phyloP scores from a whole-genome alignment of 2,888 invertebrate genomes.

The Andrena haemorrhoa region DNA sequence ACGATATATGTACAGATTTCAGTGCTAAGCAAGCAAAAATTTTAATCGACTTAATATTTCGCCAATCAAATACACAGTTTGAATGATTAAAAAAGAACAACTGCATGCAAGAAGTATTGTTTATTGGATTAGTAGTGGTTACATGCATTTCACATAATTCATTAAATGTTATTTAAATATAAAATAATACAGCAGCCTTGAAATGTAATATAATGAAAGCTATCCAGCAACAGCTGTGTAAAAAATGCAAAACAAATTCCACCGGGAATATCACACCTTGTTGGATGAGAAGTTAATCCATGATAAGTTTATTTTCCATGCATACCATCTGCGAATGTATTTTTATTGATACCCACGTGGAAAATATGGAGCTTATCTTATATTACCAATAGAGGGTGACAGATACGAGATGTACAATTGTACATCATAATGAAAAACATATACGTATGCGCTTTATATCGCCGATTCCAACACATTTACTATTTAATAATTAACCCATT shows the following conservation, averaged over 20 bases:
- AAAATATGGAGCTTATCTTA: slow-evolving; percentile 23
- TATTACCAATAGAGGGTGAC: not conserved
- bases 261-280: not conserved
- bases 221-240: not conserved
- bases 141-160: too few relatives aligned
- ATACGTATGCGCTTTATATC: not conserved
- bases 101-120: too few relatives aligned
- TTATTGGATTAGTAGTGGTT: too few relatives aligned
- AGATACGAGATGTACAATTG: not conserved
- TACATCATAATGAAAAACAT: slow-evolving; percentile 2
- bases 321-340: not conserved
- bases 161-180: not conserved
- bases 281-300: not conserved
- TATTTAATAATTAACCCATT: too few relatives aligned
- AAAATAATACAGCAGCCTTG: not conserved
- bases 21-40: too few relatives aligned
- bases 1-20: too few relatives aligned
- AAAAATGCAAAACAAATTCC: not conserved
- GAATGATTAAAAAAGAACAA: too few relatives aligned
- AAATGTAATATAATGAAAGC: too few relatives aligned
- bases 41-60: too few relatives aligned
- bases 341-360: slow-evolving; percentile 2
- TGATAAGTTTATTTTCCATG: slow-evolving; percentile 21
- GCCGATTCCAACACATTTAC: not conserved
- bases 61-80: too few relatives aligned